Base-by-base conservation (phyloP, 2,113 vertebrate species). In the Centropus bengalensis region DNA sequence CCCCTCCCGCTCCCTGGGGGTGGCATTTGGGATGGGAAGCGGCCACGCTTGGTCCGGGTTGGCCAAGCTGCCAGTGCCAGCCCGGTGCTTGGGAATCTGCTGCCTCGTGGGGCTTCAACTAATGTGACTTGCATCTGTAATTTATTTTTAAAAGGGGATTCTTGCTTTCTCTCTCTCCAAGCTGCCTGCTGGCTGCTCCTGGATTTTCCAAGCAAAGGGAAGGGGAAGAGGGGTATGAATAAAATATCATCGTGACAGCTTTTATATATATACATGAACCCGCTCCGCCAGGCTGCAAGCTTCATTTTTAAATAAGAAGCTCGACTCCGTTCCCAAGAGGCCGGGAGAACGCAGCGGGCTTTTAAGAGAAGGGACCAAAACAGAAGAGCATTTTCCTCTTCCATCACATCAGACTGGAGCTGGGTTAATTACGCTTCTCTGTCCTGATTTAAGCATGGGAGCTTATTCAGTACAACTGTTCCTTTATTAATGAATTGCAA, bases 401-500 rank as follows among this genome's bases (percentile, higher is more conserved):
- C 91, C 92, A 95, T 95, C 94, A 84, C 89, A 94, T 93, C 94
- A 91, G 86, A 62, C 93, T 91, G 82, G 93, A 96, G 89, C 92
- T 79, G 93, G 93, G 93, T 96, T 97, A 96, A 96, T 96, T 96
- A 94, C 88, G 26, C 84, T 77, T 82, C 91, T 93, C 94, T 94
- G 93, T 93, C 94, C 93, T 96, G 92, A 94, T 96, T 96, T 96
- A 95, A 96, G 94, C 86, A 94, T 8, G 91, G 94, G 91, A 96
- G 89, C 94, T 96, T 95, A 96, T 95, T 96, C 96, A 94, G 91
- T 92, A 95, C 96, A 93, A 96, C 91, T 91, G 84, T 96, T 97
- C 91, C 96, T 96, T 96, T 96, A 96, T 96, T 97, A 97, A 96
- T 96, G 93, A 96, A 95, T 95, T 94, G 93, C 92, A 96, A 96